Base-by-base conservation (phyloP, 1,140 invertebrate species). In the Tetramorium alpestre region DNA sequence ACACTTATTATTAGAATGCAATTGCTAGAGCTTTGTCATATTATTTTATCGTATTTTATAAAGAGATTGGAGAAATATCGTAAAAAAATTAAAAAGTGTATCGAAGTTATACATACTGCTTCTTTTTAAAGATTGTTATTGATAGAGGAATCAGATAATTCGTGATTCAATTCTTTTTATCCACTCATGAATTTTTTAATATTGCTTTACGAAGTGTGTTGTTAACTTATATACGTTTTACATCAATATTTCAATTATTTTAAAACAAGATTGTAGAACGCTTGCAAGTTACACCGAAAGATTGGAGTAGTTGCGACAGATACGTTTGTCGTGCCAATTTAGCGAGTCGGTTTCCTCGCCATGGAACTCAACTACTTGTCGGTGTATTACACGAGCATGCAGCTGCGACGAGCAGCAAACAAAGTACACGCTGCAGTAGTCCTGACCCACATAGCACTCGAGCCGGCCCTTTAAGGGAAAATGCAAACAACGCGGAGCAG, bases 311-410 rank as follows among this genome's bases (percentile, higher is more conserved):
- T 60, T 60, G 80, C 54, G 69, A 60, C 67, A 47, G 80, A 73
- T 82, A 82, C 44, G 69, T 84, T 84, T 84, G 80, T 75, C 69
- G 44, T 84, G 54, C 54, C 69, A 84, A 84, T 84, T 84, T 84
- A 75, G 80, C 44, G 69, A n/a, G 69, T 84, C 69, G 69, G 80
- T 84, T 82, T 73, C 67, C 80, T 82, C 51, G 49, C 65, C 67
- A 13, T 41, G 51, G 13, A 73, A 28, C 80, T 82, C 80, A 82
- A 82, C 67, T 70, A 84, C 80, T 84, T 75, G 80, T 84, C 69
- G 41, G 80, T 84, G 69, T 84, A 75, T 84, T 84, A 84, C 80
- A 73, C n/a, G 80, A 84, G 25, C 80, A 56, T 73, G 44, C 80
- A 84, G 44, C 69, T 73, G 69, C 80, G 69, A 84, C 80, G 70